phyloP scores from a whole-genome alignment of 1,140 invertebrate species.

The Drosophila asahinai region DNA sequence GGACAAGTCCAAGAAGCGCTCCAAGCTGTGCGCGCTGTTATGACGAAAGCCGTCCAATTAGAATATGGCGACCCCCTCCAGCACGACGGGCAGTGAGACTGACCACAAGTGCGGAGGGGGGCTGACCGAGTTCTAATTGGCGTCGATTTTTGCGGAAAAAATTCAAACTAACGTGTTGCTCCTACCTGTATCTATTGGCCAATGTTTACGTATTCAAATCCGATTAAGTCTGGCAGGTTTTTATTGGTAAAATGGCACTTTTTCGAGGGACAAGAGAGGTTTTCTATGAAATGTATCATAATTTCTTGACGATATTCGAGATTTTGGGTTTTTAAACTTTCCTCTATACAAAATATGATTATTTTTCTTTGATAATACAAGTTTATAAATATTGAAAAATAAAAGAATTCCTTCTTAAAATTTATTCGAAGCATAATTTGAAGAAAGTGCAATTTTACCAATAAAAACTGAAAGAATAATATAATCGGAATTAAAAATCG shows the following conservation, averaged over 20 bases:
- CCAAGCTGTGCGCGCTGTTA: conserved; percentile 83
- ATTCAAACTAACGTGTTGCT: conserved; percentile 28
- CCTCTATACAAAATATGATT: too few species aligned
- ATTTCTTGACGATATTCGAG: too few species aligned
- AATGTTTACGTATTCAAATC: conserved; percentile 2
- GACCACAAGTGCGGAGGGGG: conserved; percentile 75
- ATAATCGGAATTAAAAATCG: not conserved
- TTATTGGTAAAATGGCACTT: conserved; percentile 1
- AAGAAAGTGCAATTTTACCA: not conserved
- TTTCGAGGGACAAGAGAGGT: not conserved
- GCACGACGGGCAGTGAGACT: conserved; percentile 63
- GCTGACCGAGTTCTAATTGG: conserved; percentile 83
- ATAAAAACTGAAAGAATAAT: not conserved
- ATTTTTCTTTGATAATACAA: too few species aligned
- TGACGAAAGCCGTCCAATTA: conserved; percentile 85
- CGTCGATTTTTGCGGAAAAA: conserved; percentile 10
- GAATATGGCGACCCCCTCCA: conserved; percentile 80
- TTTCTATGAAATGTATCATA: not conserved
- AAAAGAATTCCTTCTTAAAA: not conserved
- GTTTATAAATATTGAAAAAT: too few species aligned
- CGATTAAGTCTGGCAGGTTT: not conserved
- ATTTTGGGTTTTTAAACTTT: too few species aligned
- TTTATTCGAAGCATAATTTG: not conserved
- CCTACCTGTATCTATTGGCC: conserved; percentile 34
- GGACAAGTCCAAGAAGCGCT: conserved; percentile 83